phyloP scores from a whole-genome alignment of 2,888 invertebrate genomes.

The Apomyelois bistriatella region DNA sequence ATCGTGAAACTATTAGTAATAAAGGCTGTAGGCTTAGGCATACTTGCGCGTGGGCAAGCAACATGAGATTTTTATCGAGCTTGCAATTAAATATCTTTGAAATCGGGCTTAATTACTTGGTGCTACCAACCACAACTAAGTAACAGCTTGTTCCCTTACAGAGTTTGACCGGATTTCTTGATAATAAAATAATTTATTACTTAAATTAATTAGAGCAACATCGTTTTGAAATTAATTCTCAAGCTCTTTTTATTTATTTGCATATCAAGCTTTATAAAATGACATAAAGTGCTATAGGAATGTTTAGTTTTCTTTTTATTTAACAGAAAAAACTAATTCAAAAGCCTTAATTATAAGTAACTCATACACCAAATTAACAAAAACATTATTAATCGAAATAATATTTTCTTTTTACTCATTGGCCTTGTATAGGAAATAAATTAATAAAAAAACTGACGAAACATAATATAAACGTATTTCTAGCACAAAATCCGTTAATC shows the following conservation, averaged over 20 bases:
- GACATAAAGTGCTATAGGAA: too few species aligned
- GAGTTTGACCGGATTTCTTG: background rate
- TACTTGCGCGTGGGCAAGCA: conserved; percentile 2
- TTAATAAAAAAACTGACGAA: too few species aligned
- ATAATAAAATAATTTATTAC: conserved; percentile 2
- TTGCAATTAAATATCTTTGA: conserved; percentile 13
- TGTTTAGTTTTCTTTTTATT: too few species aligned
- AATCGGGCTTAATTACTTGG: background rate
- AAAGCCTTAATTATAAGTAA: too few species aligned
- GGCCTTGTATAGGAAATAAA: too few species aligned
- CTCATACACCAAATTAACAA: too few species aligned
- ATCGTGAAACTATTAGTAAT: too few species aligned
- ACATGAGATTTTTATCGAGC: conserved; percentile 13
- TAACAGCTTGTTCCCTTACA: background rate
- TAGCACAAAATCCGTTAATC: background rate
- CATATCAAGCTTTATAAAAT: background rate
- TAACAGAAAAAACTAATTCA: too few species aligned
- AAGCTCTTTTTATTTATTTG: background rate
- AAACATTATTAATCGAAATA: too few species aligned
- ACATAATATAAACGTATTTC: background rate
- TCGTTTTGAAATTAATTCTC: background rate
- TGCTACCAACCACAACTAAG: background rate
- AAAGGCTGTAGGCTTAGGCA: background rate
- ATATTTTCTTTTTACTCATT: too few species aligned
- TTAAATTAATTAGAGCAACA: background rate